Evolutionary conservation across 2,888 invertebrate species (phyloP), one percentile per base, ranked within the genome.

Genomic region (Capitulum mitella): DNA sequence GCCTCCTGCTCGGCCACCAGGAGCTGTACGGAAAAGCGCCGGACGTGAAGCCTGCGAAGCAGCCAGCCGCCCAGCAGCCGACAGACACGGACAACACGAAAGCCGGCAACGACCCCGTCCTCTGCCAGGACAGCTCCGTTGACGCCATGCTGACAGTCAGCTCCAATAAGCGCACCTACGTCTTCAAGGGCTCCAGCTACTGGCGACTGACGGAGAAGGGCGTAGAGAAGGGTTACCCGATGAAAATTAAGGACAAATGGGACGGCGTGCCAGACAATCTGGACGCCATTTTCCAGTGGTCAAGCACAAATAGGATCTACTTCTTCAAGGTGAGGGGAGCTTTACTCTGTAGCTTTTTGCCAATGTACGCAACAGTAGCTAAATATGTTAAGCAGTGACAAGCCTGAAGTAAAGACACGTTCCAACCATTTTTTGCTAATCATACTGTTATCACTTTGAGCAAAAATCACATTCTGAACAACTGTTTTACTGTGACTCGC

Each of bases 231-330:
- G 96, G 95, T 37, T 97, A 95, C 86, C 97, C 98, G 0, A 90
- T 92, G 82, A 87, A 89, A 70, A 97, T 98, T 82, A 89, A 91
- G 0, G 89, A 91, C n/a, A 81, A 82, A 58, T 95, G 95, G 93
- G 90, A 90, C 61, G 93, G 92, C 75, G 76, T 82, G 85, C 84
- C 83, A 32, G 85, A 85, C n/a, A 91, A 94, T 85, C 91, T 98
- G 77, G 95, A 98, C 85, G 96, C 97, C 5, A 96, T 97, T 12
- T 94, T 98, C 84, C 95, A 95, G 0, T 96, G 95, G 87, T 94
- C 94, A 86, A 85, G 87, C 80, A 96, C 97, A 85, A 97, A 97
- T 82, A 97, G 96, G 87, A 96, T 96, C 0, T 98, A 96, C 87
- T 95, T 98, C 89, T 98, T 98, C 89, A 97, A 97, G 89, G 97